A percentile compares a stretch with the other conserved stretches of the same genome.
Conservation (phyloP, 2,113 vertebrate species). For the Indicator indicator region DNA sequence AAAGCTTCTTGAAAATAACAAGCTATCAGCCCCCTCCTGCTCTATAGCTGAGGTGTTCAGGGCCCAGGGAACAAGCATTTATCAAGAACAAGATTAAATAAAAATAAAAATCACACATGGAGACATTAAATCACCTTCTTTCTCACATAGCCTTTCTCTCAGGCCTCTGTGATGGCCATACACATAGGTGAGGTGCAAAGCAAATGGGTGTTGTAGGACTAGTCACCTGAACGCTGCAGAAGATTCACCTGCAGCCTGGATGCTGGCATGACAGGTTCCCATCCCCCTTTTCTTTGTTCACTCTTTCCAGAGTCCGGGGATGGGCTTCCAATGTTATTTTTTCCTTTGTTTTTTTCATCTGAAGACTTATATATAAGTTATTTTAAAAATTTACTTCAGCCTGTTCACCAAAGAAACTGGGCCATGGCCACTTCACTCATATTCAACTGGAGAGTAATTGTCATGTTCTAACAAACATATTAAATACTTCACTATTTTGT, state of each 20-base stretch:
- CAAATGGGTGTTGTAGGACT: not conserved
- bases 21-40: not conserved
- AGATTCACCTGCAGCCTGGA: not conserved
- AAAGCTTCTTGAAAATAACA: not conserved
- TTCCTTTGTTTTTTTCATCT: not conserved
- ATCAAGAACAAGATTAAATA: not conserved
- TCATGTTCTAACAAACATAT: not conserved
- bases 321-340: not conserved
- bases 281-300: not conserved
- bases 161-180: not conserved
- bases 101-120: not conserved
- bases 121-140: not conserved
- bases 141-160: not conserved
- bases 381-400: not conserved
- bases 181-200: not conserved
- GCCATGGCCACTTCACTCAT: not conserved
- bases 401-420: not conserved
- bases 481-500: not conserved
- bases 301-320: not conserved
- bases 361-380: not conserved
- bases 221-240: accelerated
- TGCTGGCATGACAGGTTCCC: not conserved
- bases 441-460: not conserved
- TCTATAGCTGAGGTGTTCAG: not conserved
- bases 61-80: not conserved